Evolutionary conservation across 2,113 vertebrate genomes (phyloP), one percentile per base, ranked within the genome.

Genomic region (Prunella himalayana): DNA sequence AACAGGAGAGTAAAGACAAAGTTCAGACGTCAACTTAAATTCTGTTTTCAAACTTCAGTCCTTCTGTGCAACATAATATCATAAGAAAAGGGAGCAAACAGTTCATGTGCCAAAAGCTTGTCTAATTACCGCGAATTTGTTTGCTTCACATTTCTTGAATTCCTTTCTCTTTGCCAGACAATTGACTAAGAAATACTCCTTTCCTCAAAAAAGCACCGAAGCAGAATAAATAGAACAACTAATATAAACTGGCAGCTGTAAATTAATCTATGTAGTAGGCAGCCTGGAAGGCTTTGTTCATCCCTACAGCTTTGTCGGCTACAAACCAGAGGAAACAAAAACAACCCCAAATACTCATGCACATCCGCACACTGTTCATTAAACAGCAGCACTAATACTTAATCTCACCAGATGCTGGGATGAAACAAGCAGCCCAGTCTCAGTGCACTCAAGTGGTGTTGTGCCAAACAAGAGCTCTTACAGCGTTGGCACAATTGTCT

Each of bases 141-240:
- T 96, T 96, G 82, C 85, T 80, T 94, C 69, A 27, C 79, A 93
- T 95, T 88, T 93, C 89, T 95, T 70, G 73, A 92, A 94, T 94
- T 96, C 94, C 86, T 90, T 92, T 89, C 92, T 83, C 85, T 90
- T 83, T 56, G n/a, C 49, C 35, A 96, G 82, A 94, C 86, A 96
- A 95, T 60, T 61, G 56, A 77, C 75, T 90, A 88, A 86, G 88
- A 89, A 94, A 88, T 66, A 95, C 69, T 95, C 76, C 91, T 87
- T 73, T 91, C 72, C 65, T 95, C 92, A 79, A 70, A 93, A 75
- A 94, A 80, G 81, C 92, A 97, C 83, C 64, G 81, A 92, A 73
- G 92, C 73, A 96, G 92, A 96, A 92, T 89, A 97, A 97, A 95
- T 65, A 86, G 66, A 92, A 95, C 79, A 82, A 91, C 91, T 95